Percentiles rank a stretch among this genome's conserved stretches.
These are phyloP conservation scores for Eretmocerus hayati DNA, from an alignment of 2,888 invertebrate genomes.

Conservation along the genomic window DNA sequence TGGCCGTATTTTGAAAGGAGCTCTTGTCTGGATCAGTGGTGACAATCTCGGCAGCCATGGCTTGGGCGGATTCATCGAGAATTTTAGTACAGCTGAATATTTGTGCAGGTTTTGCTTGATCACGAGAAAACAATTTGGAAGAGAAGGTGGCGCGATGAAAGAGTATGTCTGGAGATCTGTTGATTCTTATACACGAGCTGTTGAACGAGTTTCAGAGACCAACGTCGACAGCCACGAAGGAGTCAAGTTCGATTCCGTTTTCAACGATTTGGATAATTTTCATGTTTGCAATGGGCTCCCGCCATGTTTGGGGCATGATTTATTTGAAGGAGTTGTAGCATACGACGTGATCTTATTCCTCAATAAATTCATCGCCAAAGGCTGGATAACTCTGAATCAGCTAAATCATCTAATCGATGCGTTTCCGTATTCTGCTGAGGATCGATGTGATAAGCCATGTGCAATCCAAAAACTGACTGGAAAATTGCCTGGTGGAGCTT, in stretches of 20 bases:
- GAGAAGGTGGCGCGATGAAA: background rate
- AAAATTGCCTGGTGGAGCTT: constrained; percentile 20
- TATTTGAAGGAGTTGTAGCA: constrained; percentile 18
- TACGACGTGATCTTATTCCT: constrained; percentile 14
- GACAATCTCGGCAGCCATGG: constrained; percentile 24
- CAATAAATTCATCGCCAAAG: constrained; percentile 8
- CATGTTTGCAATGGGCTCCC: constrained; percentile 23
- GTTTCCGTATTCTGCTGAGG: constrained; percentile 17
- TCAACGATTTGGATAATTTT: constrained; percentile 17
- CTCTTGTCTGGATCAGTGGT: constrained; percentile 23
- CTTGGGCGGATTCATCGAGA: constrained; percentile 31
- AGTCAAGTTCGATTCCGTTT: constrained; percentile 20
- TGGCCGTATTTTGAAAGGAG: constrained; percentile 19
- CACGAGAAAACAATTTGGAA: background rate
- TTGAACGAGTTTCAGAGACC: background rate
- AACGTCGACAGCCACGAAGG: constrained; percentile 1
- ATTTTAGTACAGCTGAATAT: constrained; percentile 26
- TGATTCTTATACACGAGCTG: constrained; percentile 3
- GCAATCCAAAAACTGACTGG: background rate
- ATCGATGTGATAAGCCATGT: constrained; percentile 22
- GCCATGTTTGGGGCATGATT: constrained; percentile 24
- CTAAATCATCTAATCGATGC: constrained; percentile 12
- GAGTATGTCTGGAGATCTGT: background rate
- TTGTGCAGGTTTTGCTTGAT: constrained; percentile 29
- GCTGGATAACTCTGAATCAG: constrained; percentile 19